These are phyloP conservation scores for Lethrus apterus DNA, from an alignment of 1,140 invertebrate genomes.

Conservation along the genomic window DNA sequence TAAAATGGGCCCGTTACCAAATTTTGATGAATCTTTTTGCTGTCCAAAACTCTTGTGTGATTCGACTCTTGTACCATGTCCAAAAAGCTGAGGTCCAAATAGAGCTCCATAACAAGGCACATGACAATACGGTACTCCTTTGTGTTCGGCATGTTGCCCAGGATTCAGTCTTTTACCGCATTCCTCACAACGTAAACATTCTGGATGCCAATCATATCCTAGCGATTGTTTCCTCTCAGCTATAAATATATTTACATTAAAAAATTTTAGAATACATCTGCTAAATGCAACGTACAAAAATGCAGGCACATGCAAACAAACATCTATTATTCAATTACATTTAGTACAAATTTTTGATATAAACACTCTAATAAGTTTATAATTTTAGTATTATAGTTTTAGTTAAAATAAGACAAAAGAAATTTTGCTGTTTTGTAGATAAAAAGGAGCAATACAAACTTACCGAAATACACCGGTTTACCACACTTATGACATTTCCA, in stretches of 20 bases:
- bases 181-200: conserved; percentile 83
- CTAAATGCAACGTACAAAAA: too few relatives aligned
- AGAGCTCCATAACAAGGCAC: conserved; percentile 83
- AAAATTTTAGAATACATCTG: conserved; percentile 7
- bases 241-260: conserved; percentile 47
- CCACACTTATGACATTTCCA: conserved; percentile 84
- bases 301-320: too few relatives aligned
- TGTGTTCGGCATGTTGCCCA: conserved; percentile 87
- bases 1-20: conserved; percentile 39
- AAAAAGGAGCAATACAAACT: too few relatives aligned
- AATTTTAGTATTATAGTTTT: too few relatives aligned
- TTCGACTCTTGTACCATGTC: conserved; percentile 78
- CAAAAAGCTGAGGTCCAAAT: conserved; percentile 80
- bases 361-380: too few relatives aligned
- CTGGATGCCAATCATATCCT: conserved; percentile 89
- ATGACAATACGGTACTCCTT: conserved; percentile 85
- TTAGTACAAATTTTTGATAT: too few relatives aligned
- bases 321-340: too few relatives aligned
- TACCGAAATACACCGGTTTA: conserved; percentile 82
- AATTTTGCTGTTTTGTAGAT: too few relatives aligned
- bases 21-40: conserved; percentile 46
- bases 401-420: too few relatives aligned
- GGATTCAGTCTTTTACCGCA: conserved; percentile 85
- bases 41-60: conserved; percentile 79
- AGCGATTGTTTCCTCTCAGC: conserved; percentile 86